Percentiles rank a stretch among this genome's conserved stretches.
phyloP scores from a whole-genome alignment of 2,797 vertebrate species.

The Acanthopagrus latus region DNA sequence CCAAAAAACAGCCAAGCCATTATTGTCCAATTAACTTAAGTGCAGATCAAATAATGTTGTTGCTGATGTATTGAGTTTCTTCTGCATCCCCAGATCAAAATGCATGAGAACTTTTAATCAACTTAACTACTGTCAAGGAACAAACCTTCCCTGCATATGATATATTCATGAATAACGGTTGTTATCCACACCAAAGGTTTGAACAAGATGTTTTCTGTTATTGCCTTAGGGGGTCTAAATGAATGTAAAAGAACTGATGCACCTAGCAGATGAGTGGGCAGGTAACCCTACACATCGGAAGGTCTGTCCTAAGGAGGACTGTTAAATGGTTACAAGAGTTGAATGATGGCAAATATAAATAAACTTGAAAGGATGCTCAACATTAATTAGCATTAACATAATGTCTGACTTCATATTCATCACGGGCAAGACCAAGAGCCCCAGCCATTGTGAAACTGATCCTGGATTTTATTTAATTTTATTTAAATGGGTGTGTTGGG shows the following conservation, averaged over 20 bases:
- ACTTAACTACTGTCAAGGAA: slow-evolving; percentile 27
- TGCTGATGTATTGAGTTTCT: slow-evolving; percentile 36
- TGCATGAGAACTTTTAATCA: slow-evolving; percentile 31
- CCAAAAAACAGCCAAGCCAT: slow-evolving; percentile 23
- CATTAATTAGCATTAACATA: slow-evolving; percentile 44
- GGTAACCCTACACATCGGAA: slow-evolving; percentile 18
- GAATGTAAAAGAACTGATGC: slow-evolving; percentile 93
- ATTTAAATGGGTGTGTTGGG: slow-evolving; percentile 12
- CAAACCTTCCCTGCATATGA: slow-evolving; percentile 50
- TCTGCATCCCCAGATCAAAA: slow-evolving; percentile 39
- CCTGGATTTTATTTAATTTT: slow-evolving; percentile 42
- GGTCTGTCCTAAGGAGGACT: slow-evolving; percentile 34
- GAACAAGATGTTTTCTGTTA: slow-evolving; percentile 84
- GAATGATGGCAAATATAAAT: slow-evolving; percentile 35
- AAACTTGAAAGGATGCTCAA: slow-evolving; percentile 46
- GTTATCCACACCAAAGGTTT: slow-evolving; percentile 91
- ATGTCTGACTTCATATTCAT: slow-evolving; percentile 55
- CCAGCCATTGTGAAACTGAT: slow-evolving; percentile 34
- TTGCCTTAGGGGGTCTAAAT: slow-evolving; percentile 81
- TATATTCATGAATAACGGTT: slow-evolving; percentile 80
- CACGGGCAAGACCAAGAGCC: slow-evolving; percentile 31
- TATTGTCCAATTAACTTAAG: slow-evolving; percentile 29
- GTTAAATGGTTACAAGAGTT: slow-evolving; percentile 28
- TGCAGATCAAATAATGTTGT: slow-evolving; percentile 30
- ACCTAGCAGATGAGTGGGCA: slow-evolving; percentile 66